Evolutionary conservation across 2,113 vertebrate genomes (phyloP).

Genomic region (Heterotilapia buettikoferi): DNA sequence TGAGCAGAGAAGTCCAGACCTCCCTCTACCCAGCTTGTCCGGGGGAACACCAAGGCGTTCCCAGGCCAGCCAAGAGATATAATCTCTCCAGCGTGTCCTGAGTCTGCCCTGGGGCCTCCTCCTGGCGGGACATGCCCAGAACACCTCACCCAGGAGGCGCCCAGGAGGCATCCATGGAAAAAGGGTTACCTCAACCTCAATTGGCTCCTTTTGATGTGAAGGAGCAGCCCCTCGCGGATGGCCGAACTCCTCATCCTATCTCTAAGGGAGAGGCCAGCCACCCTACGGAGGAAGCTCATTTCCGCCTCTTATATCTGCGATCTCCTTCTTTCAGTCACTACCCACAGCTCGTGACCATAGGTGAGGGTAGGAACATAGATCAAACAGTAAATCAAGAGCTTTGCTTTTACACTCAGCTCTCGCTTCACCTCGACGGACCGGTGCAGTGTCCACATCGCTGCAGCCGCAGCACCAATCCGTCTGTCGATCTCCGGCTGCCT

Average conservation of each 20-base stretch:
- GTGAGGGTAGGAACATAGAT: neutral
- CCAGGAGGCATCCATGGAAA: neutral
- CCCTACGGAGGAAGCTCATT: neutral
- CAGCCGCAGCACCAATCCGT: fast-evolving
- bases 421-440: neutral
- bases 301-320: neutral
- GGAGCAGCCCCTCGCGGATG: neutral
- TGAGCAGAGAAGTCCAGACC: neutral
- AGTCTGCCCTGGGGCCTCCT: neutral
- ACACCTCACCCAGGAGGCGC: neutral
- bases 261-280: neutral
- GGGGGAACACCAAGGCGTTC: neutral
- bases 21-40: neutral
- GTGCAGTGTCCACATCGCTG: neutral
- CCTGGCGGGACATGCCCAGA: neutral
- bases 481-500: neutral
- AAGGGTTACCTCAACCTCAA: neutral
- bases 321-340: neutral
- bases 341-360: neutral
- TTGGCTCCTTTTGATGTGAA: neutral
- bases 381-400: neutral
- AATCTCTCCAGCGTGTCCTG: neutral
- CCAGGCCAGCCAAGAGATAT: neutral
- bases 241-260: neutral
- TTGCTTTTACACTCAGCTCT: neutral